These are phyloP conservation scores for Campoplex nolae DNA, from an alignment of 2,888 invertebrate species.

Conservation along the genomic window DNA sequence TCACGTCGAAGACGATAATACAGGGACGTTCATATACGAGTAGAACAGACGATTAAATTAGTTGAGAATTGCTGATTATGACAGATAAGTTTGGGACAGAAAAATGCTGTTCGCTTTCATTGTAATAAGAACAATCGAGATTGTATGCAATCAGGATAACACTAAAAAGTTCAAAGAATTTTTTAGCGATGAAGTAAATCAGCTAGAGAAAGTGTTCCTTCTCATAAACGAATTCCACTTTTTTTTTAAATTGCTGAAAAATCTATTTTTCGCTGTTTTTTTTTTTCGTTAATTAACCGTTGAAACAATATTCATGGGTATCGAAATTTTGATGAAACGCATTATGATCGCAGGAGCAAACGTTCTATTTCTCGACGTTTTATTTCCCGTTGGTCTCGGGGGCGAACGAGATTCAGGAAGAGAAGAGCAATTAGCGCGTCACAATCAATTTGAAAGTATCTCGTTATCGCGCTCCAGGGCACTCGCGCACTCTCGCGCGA, in stretches of 20 bases:
- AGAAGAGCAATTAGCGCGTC: conserved; percentile 66
- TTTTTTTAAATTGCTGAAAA: not conserved
- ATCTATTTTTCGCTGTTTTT: not conserved
- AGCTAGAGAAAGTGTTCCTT: not conserved
- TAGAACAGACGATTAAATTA: not conserved
- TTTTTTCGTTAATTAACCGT: not conserved
- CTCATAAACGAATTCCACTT: not conserved
- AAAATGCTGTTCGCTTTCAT: not conserved
- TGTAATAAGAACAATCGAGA: not conserved
- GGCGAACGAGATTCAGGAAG: conserved; percentile 49
- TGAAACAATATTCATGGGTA: not conserved
- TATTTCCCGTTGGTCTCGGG: conserved; percentile 61
- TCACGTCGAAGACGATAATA: not conserved
- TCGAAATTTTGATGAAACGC: conserved; percentile 17
- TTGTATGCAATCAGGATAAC: too few relatives aligned
- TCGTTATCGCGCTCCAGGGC: conserved; percentile 64
- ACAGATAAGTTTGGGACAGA: not conserved
- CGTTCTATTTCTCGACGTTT: conserved; percentile 46
- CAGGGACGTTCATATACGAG: not conserved
- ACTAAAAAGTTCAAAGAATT: not conserved
- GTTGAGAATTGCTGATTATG: not conserved
- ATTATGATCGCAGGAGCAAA: conserved; percentile 20
- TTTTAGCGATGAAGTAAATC: not conserved
- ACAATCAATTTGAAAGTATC: conserved; percentile 68
- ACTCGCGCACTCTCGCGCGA: conserved; percentile 49